These are phyloP conservation scores for Drosophila pachea DNA, from an alignment of 1,140 invertebrate genomes.

Conservation along the genomic window DNA sequence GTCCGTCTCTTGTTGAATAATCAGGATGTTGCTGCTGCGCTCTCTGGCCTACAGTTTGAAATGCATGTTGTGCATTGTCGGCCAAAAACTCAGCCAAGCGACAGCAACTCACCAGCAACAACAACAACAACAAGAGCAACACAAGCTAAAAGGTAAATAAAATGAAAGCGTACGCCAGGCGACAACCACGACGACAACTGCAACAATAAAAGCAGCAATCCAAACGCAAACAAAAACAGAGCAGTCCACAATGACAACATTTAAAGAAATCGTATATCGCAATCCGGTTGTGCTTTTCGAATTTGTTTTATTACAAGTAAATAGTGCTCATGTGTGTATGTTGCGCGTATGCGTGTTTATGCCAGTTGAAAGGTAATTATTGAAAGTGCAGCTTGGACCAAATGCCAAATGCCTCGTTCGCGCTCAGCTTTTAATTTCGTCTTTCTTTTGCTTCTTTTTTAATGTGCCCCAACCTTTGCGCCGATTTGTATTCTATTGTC, in stretches of 20 bases:
- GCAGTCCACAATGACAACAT: constrained; percentile 22
- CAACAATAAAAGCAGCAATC: constrained; percentile 2
- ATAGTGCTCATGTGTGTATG: constrained; percentile 11
- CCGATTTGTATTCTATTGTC: no score
- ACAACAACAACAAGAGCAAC: constrained; percentile 8
- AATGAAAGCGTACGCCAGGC: constrained; percentile 36
- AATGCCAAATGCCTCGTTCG: not conserved
- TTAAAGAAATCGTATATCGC: constrained; percentile 42
- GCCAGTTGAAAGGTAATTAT: constrained; percentile 8
- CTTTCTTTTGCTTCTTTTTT: no score
- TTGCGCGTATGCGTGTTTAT: not conserved
- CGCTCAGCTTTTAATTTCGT: no score
- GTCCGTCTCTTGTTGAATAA: constrained; percentile 50
- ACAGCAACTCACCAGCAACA: constrained; percentile 12
- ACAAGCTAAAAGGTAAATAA: constrained; percentile 42
- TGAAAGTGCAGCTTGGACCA: constrained; percentile 10
- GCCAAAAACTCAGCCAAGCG: constrained; percentile 37
- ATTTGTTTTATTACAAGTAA: constrained; percentile 36
- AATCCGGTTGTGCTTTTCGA: constrained; percentile 46
- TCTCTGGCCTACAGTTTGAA: constrained; percentile 41
- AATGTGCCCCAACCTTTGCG: no score
- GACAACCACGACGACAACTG: constrained; percentile 11
- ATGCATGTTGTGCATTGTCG: constrained; percentile 37
- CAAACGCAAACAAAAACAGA: constrained; percentile 41
- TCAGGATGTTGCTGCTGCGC: constrained; percentile 4